Evolutionary conservation across 2,797 vertebrate species (phyloP).

Genomic region (Coendou prehensilis): DNA sequence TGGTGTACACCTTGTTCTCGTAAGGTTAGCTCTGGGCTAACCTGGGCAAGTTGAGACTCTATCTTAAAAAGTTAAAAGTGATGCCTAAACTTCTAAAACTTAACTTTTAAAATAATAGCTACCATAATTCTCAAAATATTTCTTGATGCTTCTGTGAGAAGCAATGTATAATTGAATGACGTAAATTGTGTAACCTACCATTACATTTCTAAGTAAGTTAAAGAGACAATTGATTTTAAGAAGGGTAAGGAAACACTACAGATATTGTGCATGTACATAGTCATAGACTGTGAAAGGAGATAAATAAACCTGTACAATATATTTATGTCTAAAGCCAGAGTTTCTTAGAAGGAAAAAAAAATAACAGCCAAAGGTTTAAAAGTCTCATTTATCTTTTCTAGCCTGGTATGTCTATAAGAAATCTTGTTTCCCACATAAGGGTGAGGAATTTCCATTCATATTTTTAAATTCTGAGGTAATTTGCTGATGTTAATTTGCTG

Average conservation of each 20-base stretch:
- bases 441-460: constrained; percentile 36
- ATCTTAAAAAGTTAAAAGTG: neutral
- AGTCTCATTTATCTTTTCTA: constrained; percentile 1
- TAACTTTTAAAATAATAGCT: neutral
- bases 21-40: neutral
- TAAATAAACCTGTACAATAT: neutral
- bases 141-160: constrained; percentile 18
- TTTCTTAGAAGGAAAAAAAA: neutral
- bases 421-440: neutral
- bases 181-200: neutral
- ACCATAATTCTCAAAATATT: neutral
- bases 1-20: neutral
- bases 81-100: constrained; percentile 10
- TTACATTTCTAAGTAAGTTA: constrained; percentile 19
- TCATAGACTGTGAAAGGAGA: neutral
- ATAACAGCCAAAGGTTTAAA: constrained; percentile 10
- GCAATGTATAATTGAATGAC: neutral
- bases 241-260: neutral
- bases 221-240: constrained; percentile 22
- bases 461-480: constrained; percentile 40
- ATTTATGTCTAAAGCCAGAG: neutral
- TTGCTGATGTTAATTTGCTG: constrained; percentile 19
- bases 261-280: neutral
- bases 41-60: neutral
- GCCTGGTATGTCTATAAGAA: constrained; percentile 43